Evolutionary conservation across 1,140 invertebrate genomes (phyloP), one percentile per base, ranked within the genome.

Genomic region (Agrypnia vestita): DNA sequence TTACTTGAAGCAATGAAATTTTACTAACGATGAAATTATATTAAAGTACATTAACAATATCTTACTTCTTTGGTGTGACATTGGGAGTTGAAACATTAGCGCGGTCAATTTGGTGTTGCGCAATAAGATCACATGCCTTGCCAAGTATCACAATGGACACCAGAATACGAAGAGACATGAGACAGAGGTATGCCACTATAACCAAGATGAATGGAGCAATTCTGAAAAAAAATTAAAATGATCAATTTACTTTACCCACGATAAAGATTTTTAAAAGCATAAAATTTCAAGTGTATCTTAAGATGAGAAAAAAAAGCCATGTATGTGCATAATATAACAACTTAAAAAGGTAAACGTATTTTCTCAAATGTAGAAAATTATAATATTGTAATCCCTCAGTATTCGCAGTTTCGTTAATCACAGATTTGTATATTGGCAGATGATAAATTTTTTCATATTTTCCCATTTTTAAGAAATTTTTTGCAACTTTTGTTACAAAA

Each of bases 121-220:
- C 89, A 84, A 98, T 97, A 25, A 97, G 88, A 84, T 96, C 92
- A 85, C 96, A 97, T 0, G 97, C 96, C 90, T 94, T 94, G 0
- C 97, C 97, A 53, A 99, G 88, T 13, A 99, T 94, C 13, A 97
- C 91, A 15, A 99, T 92, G 79, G 95, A 97, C 81, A 95, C 95
- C 7, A 97, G 90, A 13, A 99, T 91, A 84, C 97, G 93, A 79
- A 97, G 90, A 0, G 95, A 92, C 76, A 96, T 89, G 13, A 99
- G 88, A 84, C 95, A 95, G 0, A 97, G 85, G 86, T 95, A 98
- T 4, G 93, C 94, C 10, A 97, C 80, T 53, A 95, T 84, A 59
- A 94, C 90, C 17, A 96, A 87, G 15, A 97, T 86, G 19, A 96
- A 88, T 15, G 95, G 91, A 13, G 94, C 91, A 13, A 93, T 85